Percentiles rank a stretch among this genome's conserved stretches.
phyloP scores from a whole-genome alignment of 2,888 invertebrate species.

The Netelia melanura region DNA sequence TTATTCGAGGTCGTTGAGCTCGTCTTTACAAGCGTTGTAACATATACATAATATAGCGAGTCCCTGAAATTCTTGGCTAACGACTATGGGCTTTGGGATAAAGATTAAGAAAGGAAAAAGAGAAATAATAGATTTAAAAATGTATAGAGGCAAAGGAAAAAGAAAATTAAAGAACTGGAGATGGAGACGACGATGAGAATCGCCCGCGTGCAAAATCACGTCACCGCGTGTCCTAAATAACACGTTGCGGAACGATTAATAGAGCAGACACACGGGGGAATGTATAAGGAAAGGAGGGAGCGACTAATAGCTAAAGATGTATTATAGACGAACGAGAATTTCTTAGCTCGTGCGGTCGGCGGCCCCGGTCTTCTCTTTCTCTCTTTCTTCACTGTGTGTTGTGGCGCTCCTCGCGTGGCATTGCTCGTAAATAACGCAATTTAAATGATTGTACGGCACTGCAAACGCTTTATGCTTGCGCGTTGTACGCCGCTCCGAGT shows the following conservation, averaged over 20 bases:
- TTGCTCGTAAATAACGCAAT: constrained; percentile 77
- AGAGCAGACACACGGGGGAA: constrained; percentile 32
- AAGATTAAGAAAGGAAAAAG: constrained; percentile 13
- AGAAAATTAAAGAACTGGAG: constrained; percentile 12
- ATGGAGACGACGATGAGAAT: constrained; percentile 28
- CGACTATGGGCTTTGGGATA: constrained; percentile 11
- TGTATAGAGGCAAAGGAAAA: neutral
- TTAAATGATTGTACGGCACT: constrained; percentile 71
- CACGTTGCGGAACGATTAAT: constrained; percentile 52
- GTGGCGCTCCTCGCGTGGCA: constrained; percentile 67
- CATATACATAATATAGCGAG: constrained; percentile 46
- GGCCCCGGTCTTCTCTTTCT: constrained; percentile 39
- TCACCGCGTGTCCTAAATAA: constrained; percentile 58
- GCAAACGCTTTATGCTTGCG: constrained; percentile 61
- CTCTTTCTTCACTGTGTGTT: neutral
- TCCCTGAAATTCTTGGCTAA: constrained; percentile 61
- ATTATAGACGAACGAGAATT: constrained; percentile 56
- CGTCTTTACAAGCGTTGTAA: constrained; percentile 30
- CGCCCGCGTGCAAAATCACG: constrained; percentile 37
- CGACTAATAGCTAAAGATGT: constrained; percentile 32
- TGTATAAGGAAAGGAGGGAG: neutral
- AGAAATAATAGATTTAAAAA: neutral
- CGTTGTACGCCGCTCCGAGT: constrained; percentile 51
- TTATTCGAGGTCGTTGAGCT: constrained; percentile 63
- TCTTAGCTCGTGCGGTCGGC: constrained; percentile 57